Evolutionary conservation across 2,888 invertebrate species (phyloP).

Genomic region (Caenorhabditis doughertyi): DNA sequence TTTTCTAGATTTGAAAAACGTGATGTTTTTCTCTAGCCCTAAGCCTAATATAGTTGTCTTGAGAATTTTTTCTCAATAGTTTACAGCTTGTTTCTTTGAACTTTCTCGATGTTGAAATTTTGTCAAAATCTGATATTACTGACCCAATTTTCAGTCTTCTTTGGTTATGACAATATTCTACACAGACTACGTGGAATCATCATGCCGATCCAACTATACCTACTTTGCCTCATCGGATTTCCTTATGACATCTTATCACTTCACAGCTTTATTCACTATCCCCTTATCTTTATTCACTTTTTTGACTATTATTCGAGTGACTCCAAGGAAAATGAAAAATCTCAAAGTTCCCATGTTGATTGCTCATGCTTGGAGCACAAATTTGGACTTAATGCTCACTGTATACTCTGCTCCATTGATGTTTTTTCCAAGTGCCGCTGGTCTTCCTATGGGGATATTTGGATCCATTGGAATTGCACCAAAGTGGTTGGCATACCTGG

Average conservation of each 20-base stretch:
- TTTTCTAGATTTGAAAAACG: too few relatives aligned
- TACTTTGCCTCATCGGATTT: constrained; percentile 13
- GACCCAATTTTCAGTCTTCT: too few relatives aligned
- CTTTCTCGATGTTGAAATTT: too few relatives aligned
- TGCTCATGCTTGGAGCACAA: constrained; percentile 24
- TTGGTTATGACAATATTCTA: background rate
- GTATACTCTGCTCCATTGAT: background rate
- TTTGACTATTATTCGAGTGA: constrained; percentile 5
- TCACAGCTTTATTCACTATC: constrained; percentile 9
- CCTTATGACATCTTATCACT: constrained; percentile 9
- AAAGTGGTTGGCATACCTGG: constrained; percentile 30
- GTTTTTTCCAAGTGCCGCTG: constrained; percentile 33
- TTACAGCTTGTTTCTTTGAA: too few relatives aligned
- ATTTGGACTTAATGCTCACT: constrained; percentile 18
- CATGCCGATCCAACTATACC: constrained; percentile 8
- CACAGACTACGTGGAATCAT: constrained; percentile 22
- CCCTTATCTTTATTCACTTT: constrained; percentile 24
- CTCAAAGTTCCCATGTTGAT: constrained; percentile 16
- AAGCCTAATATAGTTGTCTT: too few relatives aligned
- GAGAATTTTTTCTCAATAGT: too few relatives aligned
- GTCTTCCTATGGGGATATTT: background rate
- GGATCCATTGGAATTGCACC: background rate
- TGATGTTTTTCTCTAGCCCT: too few relatives aligned
- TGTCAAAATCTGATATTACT: too few relatives aligned
- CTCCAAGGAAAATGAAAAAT: constrained; percentile 30